These are phyloP conservation scores for Drosophila flavopinicola DNA, from an alignment of 2,888 invertebrate genomes.

Conservation along the genomic window DNA sequence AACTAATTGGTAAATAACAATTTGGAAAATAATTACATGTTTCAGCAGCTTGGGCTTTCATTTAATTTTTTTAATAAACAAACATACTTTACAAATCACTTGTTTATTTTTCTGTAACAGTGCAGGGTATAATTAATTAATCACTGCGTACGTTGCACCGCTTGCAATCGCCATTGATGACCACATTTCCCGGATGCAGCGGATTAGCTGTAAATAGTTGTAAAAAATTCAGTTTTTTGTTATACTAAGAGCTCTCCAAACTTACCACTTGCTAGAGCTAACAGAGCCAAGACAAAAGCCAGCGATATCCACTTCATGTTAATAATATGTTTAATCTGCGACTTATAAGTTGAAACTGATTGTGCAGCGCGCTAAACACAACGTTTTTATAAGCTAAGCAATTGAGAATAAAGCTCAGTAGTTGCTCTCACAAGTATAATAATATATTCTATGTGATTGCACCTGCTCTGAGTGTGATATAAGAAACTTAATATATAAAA, in stretches of 20 bases:
- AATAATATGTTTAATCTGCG: neutral
- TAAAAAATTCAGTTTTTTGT: neutral
- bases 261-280: slow-evolving; percentile 24
- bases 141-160: neutral
- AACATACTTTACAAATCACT: neutral
- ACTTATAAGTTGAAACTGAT: neutral
- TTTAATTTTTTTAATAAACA: neutral
- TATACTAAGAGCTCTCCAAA: no score
- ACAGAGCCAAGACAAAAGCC: slow-evolving; percentile 7
- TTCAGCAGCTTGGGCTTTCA: neutral
- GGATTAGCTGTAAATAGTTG: slow-evolving; percentile 1
- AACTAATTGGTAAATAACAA: neutral
- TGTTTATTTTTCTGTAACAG: no score
- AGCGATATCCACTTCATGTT: slow-evolving; percentile 13
- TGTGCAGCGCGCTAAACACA: no score
- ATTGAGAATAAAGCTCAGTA: neutral
- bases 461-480: neutral
- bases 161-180: slow-evolving; percentile 1
- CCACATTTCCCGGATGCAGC: neutral
- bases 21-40: no score
- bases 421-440: neutral
- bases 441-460: neutral
- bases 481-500: no score
- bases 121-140: neutral
- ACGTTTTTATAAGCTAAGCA: neutral